phyloP scores from a whole-genome alignment of 2,888 invertebrate genomes.

The Pilophorus perplexus region DNA sequence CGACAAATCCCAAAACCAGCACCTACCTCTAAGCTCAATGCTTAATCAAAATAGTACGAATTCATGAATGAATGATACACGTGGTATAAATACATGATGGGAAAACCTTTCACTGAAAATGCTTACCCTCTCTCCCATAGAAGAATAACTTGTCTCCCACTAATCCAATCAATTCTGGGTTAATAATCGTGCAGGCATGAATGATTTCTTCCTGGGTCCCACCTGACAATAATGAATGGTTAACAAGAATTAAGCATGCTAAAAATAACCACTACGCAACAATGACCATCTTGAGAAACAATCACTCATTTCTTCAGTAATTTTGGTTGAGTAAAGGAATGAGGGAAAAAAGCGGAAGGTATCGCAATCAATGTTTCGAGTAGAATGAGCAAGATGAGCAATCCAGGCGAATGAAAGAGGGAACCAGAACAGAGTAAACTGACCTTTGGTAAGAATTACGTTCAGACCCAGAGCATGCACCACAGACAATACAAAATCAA shows the following conservation, averaged over 20 bases:
- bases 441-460: conserved; percentile 11
- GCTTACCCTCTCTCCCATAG: neutral
- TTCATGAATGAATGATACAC: no score
- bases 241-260: neutral
- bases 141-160: neutral
- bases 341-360: no score
- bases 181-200: neutral
- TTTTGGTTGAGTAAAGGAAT: no score
- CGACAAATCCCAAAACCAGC: no score
- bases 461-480: neutral
- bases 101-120: no score
- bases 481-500: neutral
- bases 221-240: neutral
- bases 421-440: neutral
- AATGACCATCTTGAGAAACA: no score
- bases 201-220: neutral
- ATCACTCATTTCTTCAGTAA: no score
- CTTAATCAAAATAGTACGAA: neutral
- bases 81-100: no score
- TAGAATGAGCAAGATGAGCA: no score
- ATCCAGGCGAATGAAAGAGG: neutral
- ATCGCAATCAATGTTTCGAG: no score
- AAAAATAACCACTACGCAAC: neutral
- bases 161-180: neutral
- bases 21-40: no score